These are phyloP conservation scores for Rhodeus uyekii DNA, from an alignment of 2,797 vertebrate genomes.

Conservation along the genomic window DNA sequence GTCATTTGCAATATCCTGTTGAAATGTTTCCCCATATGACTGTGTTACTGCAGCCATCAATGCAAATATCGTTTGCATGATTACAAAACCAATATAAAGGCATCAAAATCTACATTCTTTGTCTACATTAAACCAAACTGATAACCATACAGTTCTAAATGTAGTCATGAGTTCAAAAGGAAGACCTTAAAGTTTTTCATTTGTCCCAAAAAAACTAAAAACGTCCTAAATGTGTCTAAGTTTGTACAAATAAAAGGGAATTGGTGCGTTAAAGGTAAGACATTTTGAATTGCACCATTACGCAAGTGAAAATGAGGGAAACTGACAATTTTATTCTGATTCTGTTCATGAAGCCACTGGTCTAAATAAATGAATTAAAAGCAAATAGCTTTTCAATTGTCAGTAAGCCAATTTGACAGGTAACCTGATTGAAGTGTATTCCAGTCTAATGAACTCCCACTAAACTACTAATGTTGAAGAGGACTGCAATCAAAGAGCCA, in stretches of 20 bases:
- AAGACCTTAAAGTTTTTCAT: background rate
- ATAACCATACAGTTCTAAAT: background rate
- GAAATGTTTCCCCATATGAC: background rate
- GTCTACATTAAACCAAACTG: background rate
- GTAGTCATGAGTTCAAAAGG: background rate
- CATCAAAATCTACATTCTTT: slow-evolving; percentile 27
- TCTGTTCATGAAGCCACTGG: background rate
- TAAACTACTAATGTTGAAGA: slow-evolving; percentile 8
- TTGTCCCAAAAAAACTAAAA: background rate
- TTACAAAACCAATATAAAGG: background rate
- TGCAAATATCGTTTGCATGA: background rate
- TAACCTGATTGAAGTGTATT: slow-evolving; percentile 1
- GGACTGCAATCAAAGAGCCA: slow-evolving; percentile 21
- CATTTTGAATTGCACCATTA: slow-evolving; percentile 6
- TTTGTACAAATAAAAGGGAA: background rate
- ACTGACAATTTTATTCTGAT: background rate
- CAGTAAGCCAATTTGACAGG: background rate
- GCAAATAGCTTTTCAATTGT: background rate
- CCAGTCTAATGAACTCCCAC: background rate
- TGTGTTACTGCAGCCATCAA: background rate
- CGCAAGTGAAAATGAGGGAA: background rate
- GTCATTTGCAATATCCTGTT: background rate
- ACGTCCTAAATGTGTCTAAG: background rate
- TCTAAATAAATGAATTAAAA: background rate
- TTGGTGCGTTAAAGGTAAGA: background rate